phyloP scores from a whole-genome alignment of 2,797 vertebrate genomes.

The Diceros bicornis region DNA sequence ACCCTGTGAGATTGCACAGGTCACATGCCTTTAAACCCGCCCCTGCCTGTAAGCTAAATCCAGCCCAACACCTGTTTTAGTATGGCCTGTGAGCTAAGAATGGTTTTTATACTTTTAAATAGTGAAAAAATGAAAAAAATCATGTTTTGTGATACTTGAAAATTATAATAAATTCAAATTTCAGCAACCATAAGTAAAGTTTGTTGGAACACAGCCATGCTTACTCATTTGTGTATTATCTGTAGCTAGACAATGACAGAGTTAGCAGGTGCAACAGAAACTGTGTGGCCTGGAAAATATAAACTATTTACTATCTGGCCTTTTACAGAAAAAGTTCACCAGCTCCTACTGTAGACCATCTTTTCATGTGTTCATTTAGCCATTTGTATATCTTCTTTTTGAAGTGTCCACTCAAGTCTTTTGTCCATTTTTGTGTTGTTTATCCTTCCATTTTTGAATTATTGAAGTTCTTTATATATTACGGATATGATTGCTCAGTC shows the following conservation, averaged over 20 bases:
- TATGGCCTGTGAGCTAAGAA: not conserved
- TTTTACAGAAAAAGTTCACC: not conserved
- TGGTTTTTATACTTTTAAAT: not conserved
- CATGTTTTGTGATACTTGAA: not conserved
- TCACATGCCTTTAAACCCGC: not conserved
- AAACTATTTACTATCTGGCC: not conserved
- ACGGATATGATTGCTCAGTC: not conserved
- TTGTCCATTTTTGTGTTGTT: not conserved
- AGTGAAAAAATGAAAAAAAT: not conserved
- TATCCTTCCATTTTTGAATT: not conserved
- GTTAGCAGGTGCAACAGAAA: not conserved
- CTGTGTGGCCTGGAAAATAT: not conserved
- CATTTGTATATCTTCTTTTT: not conserved
- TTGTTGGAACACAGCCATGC: not conserved
- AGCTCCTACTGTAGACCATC: not conserved
- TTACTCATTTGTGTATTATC: not conserved
- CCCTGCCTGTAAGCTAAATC: not conserved
- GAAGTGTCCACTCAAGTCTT: not conserved
- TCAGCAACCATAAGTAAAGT: not conserved
- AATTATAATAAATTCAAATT: not conserved
- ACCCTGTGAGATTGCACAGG: not conserved
- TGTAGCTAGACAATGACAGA: not conserved
- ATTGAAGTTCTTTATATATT: not conserved
- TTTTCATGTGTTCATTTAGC: not conserved
- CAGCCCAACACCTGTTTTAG: not conserved